phyloP scores from a whole-genome alignment of 2,888 invertebrate species.

The Flabesymbios commensalis region DNA sequence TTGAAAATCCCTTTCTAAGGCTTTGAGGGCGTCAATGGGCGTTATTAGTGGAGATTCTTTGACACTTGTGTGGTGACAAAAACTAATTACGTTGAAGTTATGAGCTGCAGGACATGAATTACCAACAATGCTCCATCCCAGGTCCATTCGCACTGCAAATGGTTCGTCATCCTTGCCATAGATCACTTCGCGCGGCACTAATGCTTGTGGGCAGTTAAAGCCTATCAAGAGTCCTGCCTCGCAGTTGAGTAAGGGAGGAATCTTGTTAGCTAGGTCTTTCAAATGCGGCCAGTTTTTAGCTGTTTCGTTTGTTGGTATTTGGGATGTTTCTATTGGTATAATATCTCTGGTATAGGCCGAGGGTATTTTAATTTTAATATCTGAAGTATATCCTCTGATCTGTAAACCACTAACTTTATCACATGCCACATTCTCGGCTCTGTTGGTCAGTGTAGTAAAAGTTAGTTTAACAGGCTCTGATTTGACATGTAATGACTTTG shows the following conservation, averaged over 20 bases:
- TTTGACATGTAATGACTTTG: not conserved
- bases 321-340: no score
- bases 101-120: no score
- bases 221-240: not conserved
- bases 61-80: not conserved
- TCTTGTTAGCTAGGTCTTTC: no score
- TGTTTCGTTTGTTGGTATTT: no score
- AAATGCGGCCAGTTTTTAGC: no score
- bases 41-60: not conserved
- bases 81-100: not conserved
- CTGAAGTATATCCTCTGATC: no score
- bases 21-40: not conserved
- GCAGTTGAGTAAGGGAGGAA: not conserved
- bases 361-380: no score
- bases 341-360: no score
- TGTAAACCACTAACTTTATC: no score
- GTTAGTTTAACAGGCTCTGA: no score
- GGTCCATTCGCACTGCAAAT: not conserved
- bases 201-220: not conserved
- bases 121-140: conserved; percentile 4
- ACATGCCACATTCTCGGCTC: no score
- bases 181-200: not conserved
- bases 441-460: no score
- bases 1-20: not conserved
- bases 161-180: not conserved